Conservation (phyloP, 1,140 invertebrate species). For the Manduca sexta region DNA sequence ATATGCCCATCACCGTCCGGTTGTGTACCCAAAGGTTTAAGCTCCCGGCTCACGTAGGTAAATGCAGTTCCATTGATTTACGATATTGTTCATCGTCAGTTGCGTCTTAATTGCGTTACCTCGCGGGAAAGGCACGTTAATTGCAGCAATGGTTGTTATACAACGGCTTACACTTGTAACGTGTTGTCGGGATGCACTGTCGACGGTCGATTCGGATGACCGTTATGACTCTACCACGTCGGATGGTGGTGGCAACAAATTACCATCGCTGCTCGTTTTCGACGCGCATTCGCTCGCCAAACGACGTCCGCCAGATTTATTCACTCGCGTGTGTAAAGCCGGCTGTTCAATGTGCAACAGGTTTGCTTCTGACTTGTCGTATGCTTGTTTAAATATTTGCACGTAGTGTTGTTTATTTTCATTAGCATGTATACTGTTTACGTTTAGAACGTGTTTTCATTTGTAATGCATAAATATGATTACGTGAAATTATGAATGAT, state of each 20-base stretch:
- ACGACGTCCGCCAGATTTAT: slow-evolving; percentile 23
- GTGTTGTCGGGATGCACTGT: neutral
- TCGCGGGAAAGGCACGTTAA: slow-evolving; percentile 3
- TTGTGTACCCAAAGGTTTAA: too few species aligned
- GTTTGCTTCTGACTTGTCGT: too few species aligned
- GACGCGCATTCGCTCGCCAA: slow-evolving; percentile 25
- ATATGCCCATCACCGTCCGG: too few species aligned
- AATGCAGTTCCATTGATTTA: slow-evolving; percentile 18
- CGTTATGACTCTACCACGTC: neutral
- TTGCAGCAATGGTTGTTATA: slow-evolving; percentile 4
- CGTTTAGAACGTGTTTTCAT: too few species aligned
- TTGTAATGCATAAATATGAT: too few species aligned
- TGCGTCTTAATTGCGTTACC: slow-evolving; percentile 10
- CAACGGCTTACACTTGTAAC: neutral
- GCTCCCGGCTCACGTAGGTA: slow-evolving; percentile 5
- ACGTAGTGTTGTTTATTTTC: too few species aligned
- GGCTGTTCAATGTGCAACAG: slow-evolving; percentile 8
- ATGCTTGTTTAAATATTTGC: too few species aligned
- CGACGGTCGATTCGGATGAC: neutral
- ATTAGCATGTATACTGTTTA: too few species aligned
- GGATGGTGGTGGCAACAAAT: slow-evolving; percentile 13
- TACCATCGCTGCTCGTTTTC: slow-evolving; percentile 16
- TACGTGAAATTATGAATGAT: too few species aligned
- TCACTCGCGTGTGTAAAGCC: slow-evolving; percentile 15
- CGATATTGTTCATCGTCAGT: slow-evolving; percentile 14